Percentiles rank a stretch among this genome's conserved stretches.
These are phyloP conservation scores for Mayetiola destructor DNA, from an alignment of 2,888 invertebrate species.

Conservation along the genomic window DNA sequence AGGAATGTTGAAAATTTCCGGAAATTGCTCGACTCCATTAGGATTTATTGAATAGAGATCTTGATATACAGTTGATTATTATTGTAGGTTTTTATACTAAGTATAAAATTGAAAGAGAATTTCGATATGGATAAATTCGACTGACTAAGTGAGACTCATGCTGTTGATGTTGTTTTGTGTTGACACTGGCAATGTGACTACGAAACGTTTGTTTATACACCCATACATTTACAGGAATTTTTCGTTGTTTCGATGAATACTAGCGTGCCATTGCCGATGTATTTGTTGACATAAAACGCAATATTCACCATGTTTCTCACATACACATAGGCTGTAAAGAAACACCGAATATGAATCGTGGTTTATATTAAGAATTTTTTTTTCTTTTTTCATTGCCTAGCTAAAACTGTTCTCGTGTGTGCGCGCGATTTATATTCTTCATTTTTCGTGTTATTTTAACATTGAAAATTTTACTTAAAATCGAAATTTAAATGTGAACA, in stretches of 20 bases:
- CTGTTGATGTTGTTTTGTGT: too few species aligned
- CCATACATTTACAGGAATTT: too few species aligned
- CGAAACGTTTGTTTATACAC: background rate
- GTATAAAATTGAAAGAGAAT: background rate
- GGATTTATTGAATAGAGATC: background rate
- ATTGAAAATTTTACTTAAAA: slow-evolving; percentile 7
- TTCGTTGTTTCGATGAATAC: too few species aligned
- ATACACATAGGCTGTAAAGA: background rate
- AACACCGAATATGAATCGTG: background rate
- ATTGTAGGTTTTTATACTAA: background rate
- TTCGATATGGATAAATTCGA: background rate
- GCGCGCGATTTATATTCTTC: too few species aligned
- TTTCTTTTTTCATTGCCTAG: too few species aligned
- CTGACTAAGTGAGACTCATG: background rate
- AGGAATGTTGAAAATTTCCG: background rate
- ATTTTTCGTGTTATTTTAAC: slow-evolving; percentile 12
- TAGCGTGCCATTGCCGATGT: background rate
- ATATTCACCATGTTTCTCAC: background rate
- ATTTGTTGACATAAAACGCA: background rate
- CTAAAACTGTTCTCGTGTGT: too few species aligned
- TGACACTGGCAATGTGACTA: slow-evolving; percentile 8
- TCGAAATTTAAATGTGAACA: background rate
- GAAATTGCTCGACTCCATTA: too few species aligned
- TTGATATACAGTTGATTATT: background rate
- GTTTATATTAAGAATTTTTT: slow-evolving; percentile 8